Evolutionary conservation across 2,797 vertebrate genomes (phyloP), one percentile per base, ranked within the genome.

Genomic region (Enteromius mattozi): DNA sequence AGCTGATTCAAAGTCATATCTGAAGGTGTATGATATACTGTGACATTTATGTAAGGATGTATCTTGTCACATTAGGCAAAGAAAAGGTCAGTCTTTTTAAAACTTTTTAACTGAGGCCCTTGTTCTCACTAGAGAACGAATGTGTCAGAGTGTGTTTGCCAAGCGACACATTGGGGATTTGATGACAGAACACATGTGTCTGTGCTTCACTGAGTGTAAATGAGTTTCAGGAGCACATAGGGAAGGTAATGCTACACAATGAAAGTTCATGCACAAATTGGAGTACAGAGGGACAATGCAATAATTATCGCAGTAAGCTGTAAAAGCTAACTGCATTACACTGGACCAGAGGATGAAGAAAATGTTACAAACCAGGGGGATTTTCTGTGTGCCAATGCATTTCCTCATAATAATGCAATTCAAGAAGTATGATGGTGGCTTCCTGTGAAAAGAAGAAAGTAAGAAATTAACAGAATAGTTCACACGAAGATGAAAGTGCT

Each of bases 41-140:
- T 77, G 81, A 77, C 81, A 83, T 83, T 83, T 83, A 77, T 66
- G 56, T 47, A 77, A 83, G 47, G 45, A 68, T 83, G 35, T 77
- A 51, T 66, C 21, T 75, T 75, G 81, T 75, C 71, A 65, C 59
- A 75, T 77, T 77, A 83, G 61, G 61, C 81, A 83, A 77, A 69
- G 72, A 83, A 69, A 83, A 83, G 81, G 81, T 76, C 72, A 56
- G 63, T 51, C 33, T 76, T 54, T 83, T 83, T 69, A 8, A 56
- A 56, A 77, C 71, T 42, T 74, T 82, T 77, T 68, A 76, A 63
- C 33, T 3, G n/a, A 75, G 33, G 56, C 30, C 30, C 54, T 72
- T 63, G 40, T 63, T 75, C 70, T 51, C 9, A 49, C 56, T 9
- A 35, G 30, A 51, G 56, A 75, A 63, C 33, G 19, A 24, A 10